phyloP scores from a whole-genome alignment of 2,888 invertebrate genomes.

The Xylophagus ater region DNA sequence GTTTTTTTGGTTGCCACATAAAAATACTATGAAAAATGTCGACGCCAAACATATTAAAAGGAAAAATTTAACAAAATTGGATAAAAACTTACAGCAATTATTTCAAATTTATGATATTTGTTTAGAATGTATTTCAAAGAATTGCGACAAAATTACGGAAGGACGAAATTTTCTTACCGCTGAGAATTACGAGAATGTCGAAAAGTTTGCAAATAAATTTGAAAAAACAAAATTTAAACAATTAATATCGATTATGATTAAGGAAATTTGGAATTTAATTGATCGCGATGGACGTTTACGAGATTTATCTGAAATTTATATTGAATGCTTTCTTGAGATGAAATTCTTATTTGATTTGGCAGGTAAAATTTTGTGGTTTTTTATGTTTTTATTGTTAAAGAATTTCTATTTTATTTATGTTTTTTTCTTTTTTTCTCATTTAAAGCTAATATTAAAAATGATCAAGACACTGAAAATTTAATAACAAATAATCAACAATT shows the following conservation, averaged over 20 bases:
- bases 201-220: constrained; percentile 19
- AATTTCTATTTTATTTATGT: not conserved
- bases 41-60: constrained; percentile 25
- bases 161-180: constrained; percentile 24
- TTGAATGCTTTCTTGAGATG: constrained; percentile 27
- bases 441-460: not conserved
- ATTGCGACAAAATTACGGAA: constrained; percentile 17
- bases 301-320: constrained; percentile 26
- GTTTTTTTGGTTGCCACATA: constrained; percentile 33
- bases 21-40: constrained; percentile 25
- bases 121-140: constrained; percentile 23
- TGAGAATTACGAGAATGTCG: constrained; percentile 23
- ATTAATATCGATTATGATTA: constrained; percentile 7
- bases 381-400: not conserved
- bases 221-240: not conserved
- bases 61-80: constrained; percentile 26
- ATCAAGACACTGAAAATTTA: constrained; percentile 10
- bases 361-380: constrained; percentile 10
- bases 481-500: constrained; percentile 26
- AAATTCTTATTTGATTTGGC: constrained; percentile 28
- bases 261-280: constrained; percentile 20
- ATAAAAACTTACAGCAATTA: constrained; percentile 22
- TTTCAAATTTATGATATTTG: constrained; percentile 29
- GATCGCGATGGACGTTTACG: constrained; percentile 24
- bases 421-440: not conserved